Evolutionary conservation across 2,113 vertebrate genomes (phyloP).

Genomic region (Clarias batrachus): DNA sequence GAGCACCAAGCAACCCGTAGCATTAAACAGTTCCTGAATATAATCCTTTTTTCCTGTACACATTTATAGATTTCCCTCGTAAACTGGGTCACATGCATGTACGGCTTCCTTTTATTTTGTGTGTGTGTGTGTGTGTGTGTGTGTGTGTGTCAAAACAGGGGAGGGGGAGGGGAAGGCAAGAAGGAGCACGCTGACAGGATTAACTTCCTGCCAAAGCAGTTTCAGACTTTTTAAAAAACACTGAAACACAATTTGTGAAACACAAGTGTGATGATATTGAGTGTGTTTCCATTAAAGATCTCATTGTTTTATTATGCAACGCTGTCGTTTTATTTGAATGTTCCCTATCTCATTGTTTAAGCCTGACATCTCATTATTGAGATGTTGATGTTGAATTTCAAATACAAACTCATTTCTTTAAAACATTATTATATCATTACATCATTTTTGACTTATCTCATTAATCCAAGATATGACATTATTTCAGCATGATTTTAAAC

Average conservation of each 20-base stretch:
- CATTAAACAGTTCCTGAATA: conserved; percentile 40
- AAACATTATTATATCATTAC: not conserved
- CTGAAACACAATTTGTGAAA: conserved; percentile 6
- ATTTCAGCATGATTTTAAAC: not conserved
- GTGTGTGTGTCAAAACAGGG: conserved; percentile 42
- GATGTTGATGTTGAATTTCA: not conserved
- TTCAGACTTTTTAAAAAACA: not conserved
- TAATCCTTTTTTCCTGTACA: conserved; percentile 38
- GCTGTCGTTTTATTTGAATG: not conserved
- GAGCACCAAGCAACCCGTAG: conserved; percentile 3
- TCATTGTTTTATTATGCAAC: not conserved
- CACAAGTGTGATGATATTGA: not conserved
- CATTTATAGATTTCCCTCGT: conserved; percentile 31
- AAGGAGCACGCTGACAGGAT: conserved; percentile 45
- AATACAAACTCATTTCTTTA: not conserved
- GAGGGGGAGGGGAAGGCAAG: conserved; percentile 10
- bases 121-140: conserved; percentile 35
- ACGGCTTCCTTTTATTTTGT: conserved; percentile 37
- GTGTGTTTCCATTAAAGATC: not conserved
- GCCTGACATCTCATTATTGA: not conserved
- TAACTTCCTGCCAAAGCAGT: conserved; percentile 38
- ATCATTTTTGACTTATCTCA: not conserved
- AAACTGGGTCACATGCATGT: conserved; percentile 57
- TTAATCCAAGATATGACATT: not conserved
- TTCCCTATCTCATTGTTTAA: not conserved